phyloP scores from a whole-genome alignment of 2,888 invertebrate genomes.

The Synergus japonicus region DNA sequence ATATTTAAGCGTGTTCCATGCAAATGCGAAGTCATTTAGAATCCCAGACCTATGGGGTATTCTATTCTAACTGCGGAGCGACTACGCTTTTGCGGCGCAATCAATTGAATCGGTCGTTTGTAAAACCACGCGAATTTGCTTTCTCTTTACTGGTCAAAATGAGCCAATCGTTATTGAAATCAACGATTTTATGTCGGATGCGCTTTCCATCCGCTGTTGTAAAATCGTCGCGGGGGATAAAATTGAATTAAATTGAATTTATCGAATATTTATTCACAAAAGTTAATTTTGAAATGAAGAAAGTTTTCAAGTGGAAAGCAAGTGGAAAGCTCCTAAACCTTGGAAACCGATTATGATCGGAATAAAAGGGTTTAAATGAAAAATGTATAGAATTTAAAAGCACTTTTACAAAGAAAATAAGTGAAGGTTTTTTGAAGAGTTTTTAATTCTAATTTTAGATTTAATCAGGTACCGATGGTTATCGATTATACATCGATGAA shows the following conservation, averaged over 20 bases:
- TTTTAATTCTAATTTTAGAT: background rate
- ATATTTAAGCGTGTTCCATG: conserved; percentile 32
- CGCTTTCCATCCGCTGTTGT: background rate
- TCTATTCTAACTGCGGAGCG: background rate
- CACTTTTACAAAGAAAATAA: background rate
- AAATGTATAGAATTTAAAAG: background rate
- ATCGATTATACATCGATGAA: conserved; percentile 14
- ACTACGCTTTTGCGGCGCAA: conserved; percentile 17
- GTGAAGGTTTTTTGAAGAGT: background rate
- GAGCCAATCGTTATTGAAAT: conserved; percentile 24
- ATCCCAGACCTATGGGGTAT: conserved; percentile 10
- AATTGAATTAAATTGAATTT: background rate
- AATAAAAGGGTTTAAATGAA: background rate
- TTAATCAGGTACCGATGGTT: background rate
- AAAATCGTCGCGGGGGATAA: background rate
- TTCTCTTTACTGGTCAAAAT: conserved; percentile 12
- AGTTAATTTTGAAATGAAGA: background rate
- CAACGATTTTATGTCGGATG: background rate
- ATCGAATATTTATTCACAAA: background rate
- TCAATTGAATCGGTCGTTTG: conserved; percentile 37
- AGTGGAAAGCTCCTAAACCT: background rate
- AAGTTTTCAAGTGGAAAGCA: background rate
- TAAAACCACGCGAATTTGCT: conserved; percentile 21
- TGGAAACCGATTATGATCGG: background rate
- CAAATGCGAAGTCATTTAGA: conserved; percentile 36